These are phyloP conservation scores for Strix uralensis DNA, from an alignment of 2,113 vertebrate genomes.

Conservation along the genomic window DNA sequence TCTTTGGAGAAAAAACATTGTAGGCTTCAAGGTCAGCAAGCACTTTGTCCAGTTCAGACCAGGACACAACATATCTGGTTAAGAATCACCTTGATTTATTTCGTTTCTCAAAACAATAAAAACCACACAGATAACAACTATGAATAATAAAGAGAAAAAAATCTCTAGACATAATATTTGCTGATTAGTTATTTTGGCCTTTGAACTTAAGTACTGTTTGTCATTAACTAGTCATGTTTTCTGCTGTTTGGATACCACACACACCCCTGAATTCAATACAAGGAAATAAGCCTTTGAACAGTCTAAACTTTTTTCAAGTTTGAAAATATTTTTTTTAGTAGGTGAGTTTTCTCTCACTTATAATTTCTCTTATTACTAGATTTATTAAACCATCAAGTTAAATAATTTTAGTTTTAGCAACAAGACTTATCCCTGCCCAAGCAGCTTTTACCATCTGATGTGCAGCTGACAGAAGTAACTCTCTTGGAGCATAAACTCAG, in stretches of 20 bases:
- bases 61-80: neutral
- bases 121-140: neutral
- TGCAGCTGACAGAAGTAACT: neutral
- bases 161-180: neutral
- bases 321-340: neutral
- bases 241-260: neutral
- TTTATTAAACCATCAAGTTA: neutral
- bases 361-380: neutral
- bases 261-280: neutral
- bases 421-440: neutral
- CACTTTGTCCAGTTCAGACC: neutral
- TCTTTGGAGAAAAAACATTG: neutral
- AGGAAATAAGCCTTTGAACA: conserved; percentile 9
- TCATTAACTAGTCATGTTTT: neutral
- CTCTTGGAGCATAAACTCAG: neutral
- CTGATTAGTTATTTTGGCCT: neutral
- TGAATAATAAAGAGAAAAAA: neutral
- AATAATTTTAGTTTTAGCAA: neutral
- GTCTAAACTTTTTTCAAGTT: neutral
- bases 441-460: neutral
- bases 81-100: neutral
- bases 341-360: neutral
- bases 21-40: neutral
- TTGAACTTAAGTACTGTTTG: neutral
- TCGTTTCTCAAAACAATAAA: neutral